Conservation (phyloP, 2,888 invertebrate species). For the Melanargia galathea region DNA sequence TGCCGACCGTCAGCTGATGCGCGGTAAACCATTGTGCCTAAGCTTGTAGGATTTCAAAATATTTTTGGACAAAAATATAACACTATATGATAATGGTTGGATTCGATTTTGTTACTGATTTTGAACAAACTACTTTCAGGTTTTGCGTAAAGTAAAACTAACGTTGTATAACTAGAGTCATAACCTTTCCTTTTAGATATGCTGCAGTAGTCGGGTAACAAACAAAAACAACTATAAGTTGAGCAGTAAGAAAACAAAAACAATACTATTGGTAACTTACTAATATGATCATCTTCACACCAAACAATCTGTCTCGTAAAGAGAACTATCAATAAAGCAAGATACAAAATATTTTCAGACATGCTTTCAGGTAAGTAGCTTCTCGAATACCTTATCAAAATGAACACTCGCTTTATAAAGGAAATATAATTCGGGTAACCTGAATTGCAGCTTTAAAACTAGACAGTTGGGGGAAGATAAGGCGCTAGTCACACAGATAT, state of each 20-base stretch:
- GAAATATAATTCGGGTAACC: not conserved
- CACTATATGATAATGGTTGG: too few species aligned
- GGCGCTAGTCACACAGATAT: not conserved
- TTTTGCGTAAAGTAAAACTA: too few species aligned
- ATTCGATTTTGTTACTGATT: too few species aligned
- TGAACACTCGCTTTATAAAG: slow-evolving; percentile 16
- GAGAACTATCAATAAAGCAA: not conserved
- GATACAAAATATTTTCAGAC: not conserved
- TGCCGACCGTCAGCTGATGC: too few species aligned
- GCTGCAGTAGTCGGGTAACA: too few species aligned
- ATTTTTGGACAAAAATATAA: too few species aligned
- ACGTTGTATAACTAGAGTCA: too few species aligned
- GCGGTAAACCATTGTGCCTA: too few species aligned
- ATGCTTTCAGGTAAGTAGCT: slow-evolving; percentile 3
- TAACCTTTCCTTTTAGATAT: too few species aligned
- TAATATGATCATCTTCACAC: slow-evolving; percentile 12
- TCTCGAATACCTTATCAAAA: slow-evolving; percentile 8
- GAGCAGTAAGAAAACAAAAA: not conserved
- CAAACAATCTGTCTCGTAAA: slow-evolving; percentile 4
- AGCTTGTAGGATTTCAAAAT: too few species aligned
- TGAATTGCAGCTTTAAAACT: not conserved
- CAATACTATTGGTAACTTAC: slow-evolving; percentile 5
- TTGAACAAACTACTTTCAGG: too few species aligned
- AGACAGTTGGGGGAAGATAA: slow-evolving; percentile 15
- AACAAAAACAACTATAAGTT: not conserved